phyloP scores from a whole-genome alignment of 2,888 invertebrate species.

The Agrotis puta region DNA sequence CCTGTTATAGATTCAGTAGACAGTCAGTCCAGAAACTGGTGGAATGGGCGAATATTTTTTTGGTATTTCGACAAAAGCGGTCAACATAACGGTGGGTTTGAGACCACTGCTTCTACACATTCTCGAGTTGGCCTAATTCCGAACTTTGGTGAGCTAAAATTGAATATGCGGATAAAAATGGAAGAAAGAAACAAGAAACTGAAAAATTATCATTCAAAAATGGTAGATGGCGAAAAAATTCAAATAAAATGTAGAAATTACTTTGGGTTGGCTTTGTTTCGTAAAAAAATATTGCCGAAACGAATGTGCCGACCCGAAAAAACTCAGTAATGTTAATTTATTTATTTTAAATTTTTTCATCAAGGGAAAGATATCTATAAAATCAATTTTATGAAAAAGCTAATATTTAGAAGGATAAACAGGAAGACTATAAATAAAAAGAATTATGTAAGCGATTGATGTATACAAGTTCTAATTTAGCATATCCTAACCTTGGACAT shows the following conservation, averaged over 20 bases:
- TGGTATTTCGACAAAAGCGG: too few relatives aligned
- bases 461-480: conserved; percentile 34
- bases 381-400: neutral
- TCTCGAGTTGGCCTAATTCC: too few relatives aligned
- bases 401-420: neutral
- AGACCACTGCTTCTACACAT: too few relatives aligned
- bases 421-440: conserved; percentile 9
- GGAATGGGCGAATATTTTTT: too few relatives aligned
- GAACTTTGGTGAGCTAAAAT: too few relatives aligned
- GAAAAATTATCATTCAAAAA: neutral
- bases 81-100: too few relatives aligned
- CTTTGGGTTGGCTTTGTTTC: neutral
- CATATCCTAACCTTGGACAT: conserved; percentile 40
- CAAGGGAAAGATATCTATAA: neutral
- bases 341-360: too few relatives aligned
- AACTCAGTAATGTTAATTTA: too few relatives aligned
- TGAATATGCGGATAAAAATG: too few relatives aligned
- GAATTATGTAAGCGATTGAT: conserved; percentile 6
- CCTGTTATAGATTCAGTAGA: too few relatives aligned
- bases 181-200: too few relatives aligned
- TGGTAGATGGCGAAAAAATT: neutral
- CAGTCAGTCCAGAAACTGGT: too few relatives aligned
- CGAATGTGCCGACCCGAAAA: neutral
- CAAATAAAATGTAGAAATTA: neutral
- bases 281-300: neutral